Conservation (phyloP, 2,888 invertebrate species). For the Cataglyphis albicans region DNA sequence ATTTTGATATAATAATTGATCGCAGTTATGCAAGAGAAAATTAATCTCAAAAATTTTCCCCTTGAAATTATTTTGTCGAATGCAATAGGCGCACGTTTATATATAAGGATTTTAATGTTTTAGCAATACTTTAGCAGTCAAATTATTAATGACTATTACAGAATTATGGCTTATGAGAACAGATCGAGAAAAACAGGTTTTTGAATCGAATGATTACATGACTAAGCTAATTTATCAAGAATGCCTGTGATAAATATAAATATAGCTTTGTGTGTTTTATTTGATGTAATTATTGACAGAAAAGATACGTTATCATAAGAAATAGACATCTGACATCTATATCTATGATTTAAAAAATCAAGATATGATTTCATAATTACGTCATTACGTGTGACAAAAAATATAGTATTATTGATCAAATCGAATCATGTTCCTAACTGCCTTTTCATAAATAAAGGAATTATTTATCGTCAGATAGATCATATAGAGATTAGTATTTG, state of each 20-base stretch:
- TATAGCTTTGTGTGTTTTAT: not conserved
- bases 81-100: not conserved
- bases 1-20: not conserved
- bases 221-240: not conserved
- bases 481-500: not conserved
- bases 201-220: not conserved
- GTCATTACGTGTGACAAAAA: not conserved
- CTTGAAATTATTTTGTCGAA: not conserved
- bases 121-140: not conserved
- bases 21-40: not conserved
- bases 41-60: not conserved
- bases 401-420: not conserved
- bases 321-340: not conserved
- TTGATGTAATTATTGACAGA: not conserved
- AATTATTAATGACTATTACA: not conserved
- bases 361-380: too few relatives aligned
- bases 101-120: not conserved
- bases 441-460: not conserved
- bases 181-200: not conserved
- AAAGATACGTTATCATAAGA: not conserved
- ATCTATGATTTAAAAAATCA: not conserved
- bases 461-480: not conserved
- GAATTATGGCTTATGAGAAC: not conserved
- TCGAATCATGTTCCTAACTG: slow-evolving; percentile 22
- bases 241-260: not conserved